phyloP scores from a whole-genome alignment of 2,888 invertebrate species.

The Erannis defoliaria region DNA sequence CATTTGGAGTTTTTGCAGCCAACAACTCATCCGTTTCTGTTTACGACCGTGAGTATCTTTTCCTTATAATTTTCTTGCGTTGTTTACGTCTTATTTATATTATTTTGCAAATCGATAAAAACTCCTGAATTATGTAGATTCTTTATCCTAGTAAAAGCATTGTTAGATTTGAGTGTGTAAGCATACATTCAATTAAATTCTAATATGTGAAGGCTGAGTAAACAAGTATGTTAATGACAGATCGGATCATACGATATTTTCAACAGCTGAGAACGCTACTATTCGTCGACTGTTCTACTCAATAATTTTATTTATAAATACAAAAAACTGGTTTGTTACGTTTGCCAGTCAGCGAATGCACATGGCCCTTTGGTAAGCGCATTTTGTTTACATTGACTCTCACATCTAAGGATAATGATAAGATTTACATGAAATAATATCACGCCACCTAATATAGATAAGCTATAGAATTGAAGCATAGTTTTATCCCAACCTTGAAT shows the following conservation, averaged over 20 bases:
- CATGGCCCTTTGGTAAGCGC: constrained; percentile 41
- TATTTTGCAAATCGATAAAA: constrained; percentile 6
- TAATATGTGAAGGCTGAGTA: constrained; percentile 42
- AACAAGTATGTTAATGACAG: constrained; percentile 50
- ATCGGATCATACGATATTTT: constrained; percentile 52
- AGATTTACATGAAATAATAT: constrained; percentile 45
- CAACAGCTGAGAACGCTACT: constrained; percentile 58
- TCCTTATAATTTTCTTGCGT: constrained; percentile 34
- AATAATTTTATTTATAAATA: constrained; percentile 61
- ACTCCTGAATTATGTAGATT: background rate
- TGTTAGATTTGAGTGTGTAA: too few species aligned
- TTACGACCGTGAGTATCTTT: constrained; percentile 71
- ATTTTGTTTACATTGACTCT: constrained; percentile 53
- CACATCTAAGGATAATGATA: constrained; percentile 42
- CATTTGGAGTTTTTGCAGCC: constrained; percentile 73
- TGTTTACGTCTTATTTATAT: constrained; percentile 32
- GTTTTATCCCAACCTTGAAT: constrained; percentile 22
- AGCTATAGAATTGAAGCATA: background rate
- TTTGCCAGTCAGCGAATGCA: constrained; percentile 47
- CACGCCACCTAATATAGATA: constrained; percentile 43
- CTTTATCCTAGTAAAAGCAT: constrained; percentile 2
- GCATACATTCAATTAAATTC: constrained; percentile 2
- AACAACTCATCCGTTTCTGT: constrained; percentile 64
- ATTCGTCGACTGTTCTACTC: constrained; percentile 48
- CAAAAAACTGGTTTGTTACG: constrained; percentile 68